Evolutionary conservation across 2,797 vertebrate species (phyloP).

Genomic region (Esox lucius): DNA sequence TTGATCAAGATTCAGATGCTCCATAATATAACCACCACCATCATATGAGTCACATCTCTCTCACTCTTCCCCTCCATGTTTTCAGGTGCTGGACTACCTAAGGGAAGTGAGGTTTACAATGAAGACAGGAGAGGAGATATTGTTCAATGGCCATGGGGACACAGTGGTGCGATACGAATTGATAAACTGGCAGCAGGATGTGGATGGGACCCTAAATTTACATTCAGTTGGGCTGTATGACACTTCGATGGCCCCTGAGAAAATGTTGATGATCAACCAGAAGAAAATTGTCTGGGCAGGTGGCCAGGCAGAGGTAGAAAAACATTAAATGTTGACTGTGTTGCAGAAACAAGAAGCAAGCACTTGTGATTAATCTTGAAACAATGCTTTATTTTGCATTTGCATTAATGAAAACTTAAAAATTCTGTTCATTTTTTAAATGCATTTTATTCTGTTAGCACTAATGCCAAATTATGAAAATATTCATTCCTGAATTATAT

Average conservation of each 20-base stretch:
- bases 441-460: too few relatives aligned
- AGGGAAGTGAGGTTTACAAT: constrained; percentile 29
- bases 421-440: background rate
- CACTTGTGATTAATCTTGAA: too few relatives aligned
- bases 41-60: background rate
- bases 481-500: background rate
- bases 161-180: constrained; percentile 37
- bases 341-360: background rate
- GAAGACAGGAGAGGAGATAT: constrained; percentile 33
- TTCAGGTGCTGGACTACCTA: constrained; percentile 35
- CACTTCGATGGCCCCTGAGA: constrained; percentile 26
- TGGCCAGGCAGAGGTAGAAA: constrained; percentile 24
- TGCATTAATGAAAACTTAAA: too few relatives aligned
- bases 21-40: background rate
- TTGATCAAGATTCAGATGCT: background rate
- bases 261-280: constrained; percentile 25
- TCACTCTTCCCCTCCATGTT: background rate
- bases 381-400: too few relatives aligned
- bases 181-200: constrained; percentile 35
- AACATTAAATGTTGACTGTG: background rate
- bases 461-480: too few relatives aligned
- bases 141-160: constrained; percentile 32
- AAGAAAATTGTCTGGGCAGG: constrained; percentile 28
- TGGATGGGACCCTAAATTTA: constrained; percentile 25
- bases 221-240: constrained; percentile 35